Percentiles rank a stretch among this genome's conserved stretches.
Evolutionary conservation across 2,888 invertebrate species (phyloP).

Genomic region (Drosophila mulleri): DNA sequence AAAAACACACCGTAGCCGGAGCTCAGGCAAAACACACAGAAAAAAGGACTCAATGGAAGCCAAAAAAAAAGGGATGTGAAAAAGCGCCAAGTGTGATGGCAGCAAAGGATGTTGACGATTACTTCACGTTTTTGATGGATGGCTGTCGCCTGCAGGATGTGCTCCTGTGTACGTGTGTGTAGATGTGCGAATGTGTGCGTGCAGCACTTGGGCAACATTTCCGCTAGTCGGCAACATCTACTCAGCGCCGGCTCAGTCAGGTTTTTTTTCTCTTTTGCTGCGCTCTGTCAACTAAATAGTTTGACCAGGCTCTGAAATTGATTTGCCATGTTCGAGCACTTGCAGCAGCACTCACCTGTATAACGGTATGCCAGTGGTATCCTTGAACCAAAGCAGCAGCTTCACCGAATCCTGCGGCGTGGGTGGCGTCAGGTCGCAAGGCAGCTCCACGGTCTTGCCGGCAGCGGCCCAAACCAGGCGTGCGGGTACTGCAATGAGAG

Average conservation of each 20-base stretch:
- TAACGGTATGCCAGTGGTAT: slow-evolving; percentile 92
- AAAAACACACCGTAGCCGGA: slow-evolving; percentile 45
- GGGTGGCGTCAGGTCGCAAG: slow-evolving; percentile 93
- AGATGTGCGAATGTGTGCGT: not conserved
- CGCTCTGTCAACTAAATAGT: slow-evolving; percentile 41
- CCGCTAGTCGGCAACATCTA: slow-evolving; percentile 45
- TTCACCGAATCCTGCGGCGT: slow-evolving; percentile 90
- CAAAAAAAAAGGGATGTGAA: slow-evolving; percentile 26
- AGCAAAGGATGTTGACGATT: slow-evolving; percentile 78
- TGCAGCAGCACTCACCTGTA: slow-evolving; percentile 89
- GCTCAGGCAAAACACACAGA: slow-evolving; percentile 53
- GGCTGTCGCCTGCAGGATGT: slow-evolving; percentile 52
- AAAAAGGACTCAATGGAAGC: slow-evolving; percentile 21
- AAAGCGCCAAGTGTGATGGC: slow-evolving; percentile 60
- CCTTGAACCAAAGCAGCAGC: slow-evolving; percentile 96
- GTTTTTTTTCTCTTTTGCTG: not conserved
- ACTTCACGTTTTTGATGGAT: slow-evolving; percentile 78
- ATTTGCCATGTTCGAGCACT: slow-evolving; percentile 31
- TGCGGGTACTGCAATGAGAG: slow-evolving; percentile 87
- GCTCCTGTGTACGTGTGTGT: slow-evolving; percentile 17
- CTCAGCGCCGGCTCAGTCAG: slow-evolving; percentile 10
- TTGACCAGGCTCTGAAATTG: slow-evolving; percentile 50
- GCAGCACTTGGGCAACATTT: slow-evolving; percentile 55
- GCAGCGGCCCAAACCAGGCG: slow-evolving; percentile 91
- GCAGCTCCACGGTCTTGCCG: slow-evolving; percentile 91